These are phyloP conservation scores for Paraplagusia blochii DNA, from an alignment of 2,113 vertebrate species.

Conservation along the genomic window DNA sequence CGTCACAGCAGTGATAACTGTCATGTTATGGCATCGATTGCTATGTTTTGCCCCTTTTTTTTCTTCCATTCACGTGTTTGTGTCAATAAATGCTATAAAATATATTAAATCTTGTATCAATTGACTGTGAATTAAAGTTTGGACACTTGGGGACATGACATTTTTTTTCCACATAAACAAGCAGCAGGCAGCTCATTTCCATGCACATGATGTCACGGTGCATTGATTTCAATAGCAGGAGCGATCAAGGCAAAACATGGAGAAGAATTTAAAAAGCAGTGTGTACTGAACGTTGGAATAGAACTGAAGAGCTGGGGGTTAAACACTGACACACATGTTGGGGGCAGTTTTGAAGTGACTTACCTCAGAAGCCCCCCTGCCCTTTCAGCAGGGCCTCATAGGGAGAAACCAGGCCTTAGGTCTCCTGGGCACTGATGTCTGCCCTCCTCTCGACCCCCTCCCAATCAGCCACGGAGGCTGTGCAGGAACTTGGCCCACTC, in stretches of 20 bases:
- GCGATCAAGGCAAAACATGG: neutral
- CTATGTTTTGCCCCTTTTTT: too few relatives aligned
- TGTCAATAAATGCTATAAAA: too few relatives aligned
- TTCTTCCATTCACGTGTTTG: too few relatives aligned
- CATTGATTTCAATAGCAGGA: neutral
- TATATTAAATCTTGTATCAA: too few relatives aligned
- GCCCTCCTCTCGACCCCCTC: conserved; percentile 64
- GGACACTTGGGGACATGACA: too few relatives aligned
- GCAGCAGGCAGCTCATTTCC: too few relatives aligned
- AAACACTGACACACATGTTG: neutral
- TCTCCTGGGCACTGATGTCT: conserved; percentile 73
- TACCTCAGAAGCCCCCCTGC: conserved; percentile 78
- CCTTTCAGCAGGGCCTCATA: conserved; percentile 78
- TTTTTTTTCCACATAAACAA: too few relatives aligned
- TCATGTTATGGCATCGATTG: too few relatives aligned
- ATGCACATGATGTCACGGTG: neutral
- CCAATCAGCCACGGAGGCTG: conserved; percentile 69
- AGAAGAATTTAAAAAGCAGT: conserved; percentile 8
- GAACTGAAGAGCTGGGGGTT: conserved; percentile 14
- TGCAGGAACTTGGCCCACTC: conserved; percentile 64
- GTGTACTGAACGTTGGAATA: neutral
- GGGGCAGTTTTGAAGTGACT: conserved; percentile 33
- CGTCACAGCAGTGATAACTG: conserved; percentile 15
- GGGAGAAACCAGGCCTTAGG: conserved; percentile 70
- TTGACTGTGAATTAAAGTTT: too few relatives aligned